phyloP scores from a whole-genome alignment of 2,113 vertebrate genomes.

The Trematomus loennbergii region DNA sequence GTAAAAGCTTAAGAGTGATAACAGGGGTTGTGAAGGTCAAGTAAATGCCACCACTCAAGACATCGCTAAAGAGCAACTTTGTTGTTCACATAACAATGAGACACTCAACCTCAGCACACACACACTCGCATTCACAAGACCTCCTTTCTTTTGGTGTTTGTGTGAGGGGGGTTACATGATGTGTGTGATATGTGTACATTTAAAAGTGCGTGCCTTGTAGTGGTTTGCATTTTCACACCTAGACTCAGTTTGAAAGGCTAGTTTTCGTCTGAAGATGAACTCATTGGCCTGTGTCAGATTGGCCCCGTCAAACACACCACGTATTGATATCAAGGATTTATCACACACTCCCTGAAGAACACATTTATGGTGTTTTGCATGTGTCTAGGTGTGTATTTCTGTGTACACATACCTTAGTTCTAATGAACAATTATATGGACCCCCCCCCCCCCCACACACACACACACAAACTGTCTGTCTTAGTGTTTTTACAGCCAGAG shows the following conservation, averaged over 20 bases:
- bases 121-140: background rate
- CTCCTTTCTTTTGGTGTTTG: conserved; percentile 3
- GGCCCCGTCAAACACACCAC: conserved; percentile 37
- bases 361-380: conserved; percentile 44
- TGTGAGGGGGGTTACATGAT: background rate
- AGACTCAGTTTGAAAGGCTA: conserved; percentile 43
- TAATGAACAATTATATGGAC: conserved; percentile 55
- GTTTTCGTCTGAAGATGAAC: conserved; percentile 32
- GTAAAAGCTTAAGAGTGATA: conserved; percentile 22
- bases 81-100: conserved; percentile 65
- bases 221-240: background rate
- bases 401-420: conserved; percentile 28
- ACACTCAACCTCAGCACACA: conserved; percentile 14
- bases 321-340: conserved; percentile 69
- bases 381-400: conserved; percentile 20
- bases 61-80: conserved; percentile 67
- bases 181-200: background rate
- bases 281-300: conserved; percentile 44
- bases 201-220: background rate
- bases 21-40: conserved; percentile 72
- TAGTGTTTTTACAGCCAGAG: conserved; percentile 68
- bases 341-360: conserved; percentile 33
- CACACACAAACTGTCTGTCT: conserved; percentile 35
- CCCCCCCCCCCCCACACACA: background rate
- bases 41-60: conserved; percentile 73